These are phyloP conservation scores for Bugulina stolonifera DNA, from an alignment of 2,888 invertebrate genomes.

Conservation along the genomic window DNA sequence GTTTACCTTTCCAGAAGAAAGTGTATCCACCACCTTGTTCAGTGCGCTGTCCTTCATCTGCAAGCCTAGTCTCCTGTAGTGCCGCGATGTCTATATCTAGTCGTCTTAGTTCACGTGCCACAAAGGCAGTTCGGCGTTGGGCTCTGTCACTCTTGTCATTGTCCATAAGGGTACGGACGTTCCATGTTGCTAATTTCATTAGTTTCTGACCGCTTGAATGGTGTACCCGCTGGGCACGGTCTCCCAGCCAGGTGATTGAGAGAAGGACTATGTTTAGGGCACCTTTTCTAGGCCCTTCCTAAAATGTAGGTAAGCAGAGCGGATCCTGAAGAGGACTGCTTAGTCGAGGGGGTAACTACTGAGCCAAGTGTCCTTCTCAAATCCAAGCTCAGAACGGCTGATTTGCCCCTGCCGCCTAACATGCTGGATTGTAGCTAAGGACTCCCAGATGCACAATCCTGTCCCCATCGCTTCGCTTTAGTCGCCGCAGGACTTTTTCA, in stretches of 20 bases:
- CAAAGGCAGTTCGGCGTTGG: background rate
- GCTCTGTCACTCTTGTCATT: background rate
- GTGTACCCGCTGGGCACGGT: background rate
- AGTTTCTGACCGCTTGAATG: background rate
- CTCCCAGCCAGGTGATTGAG: background rate
- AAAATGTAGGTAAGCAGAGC: background rate
- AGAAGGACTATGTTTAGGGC: slow-evolving; percentile 4
- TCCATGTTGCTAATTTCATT: no score
- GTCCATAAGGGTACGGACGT: no score
- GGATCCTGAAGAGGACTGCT: background rate
- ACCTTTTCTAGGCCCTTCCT: background rate
- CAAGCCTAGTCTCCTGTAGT: background rate
- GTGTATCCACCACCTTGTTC: background rate
- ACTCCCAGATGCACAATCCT: background rate
- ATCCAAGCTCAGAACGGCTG: background rate
- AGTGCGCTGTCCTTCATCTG: background rate
- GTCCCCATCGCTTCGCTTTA: background rate
- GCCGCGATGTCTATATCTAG: background rate
- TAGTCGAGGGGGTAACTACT: background rate
- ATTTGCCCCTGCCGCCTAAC: background rate
- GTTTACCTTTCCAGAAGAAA: background rate
- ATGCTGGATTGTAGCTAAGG: background rate
- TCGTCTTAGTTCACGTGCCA: background rate
- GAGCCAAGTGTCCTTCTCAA: background rate
- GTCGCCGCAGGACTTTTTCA: background rate